Base-by-base conservation (phyloP, 2,888 invertebrate species). In the Venusia cambrica region DNA sequence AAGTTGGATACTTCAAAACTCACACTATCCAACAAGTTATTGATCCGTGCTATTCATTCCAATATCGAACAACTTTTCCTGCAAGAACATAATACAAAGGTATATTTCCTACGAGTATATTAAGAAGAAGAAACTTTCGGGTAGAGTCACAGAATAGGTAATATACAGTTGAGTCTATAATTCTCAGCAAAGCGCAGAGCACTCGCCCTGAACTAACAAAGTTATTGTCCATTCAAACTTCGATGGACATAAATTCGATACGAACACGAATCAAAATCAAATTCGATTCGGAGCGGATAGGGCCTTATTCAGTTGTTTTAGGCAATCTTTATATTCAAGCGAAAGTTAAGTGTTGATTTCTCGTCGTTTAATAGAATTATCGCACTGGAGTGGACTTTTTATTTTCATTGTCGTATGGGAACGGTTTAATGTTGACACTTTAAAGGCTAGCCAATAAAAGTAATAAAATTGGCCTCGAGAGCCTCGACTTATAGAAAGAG, bases 211-310 rank as follows among this genome's bases (percentile, higher is more conserved):
- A 61, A 59, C 61, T 62, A 71, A 70, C 65, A 62, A 64, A 68
- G 59, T 67, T 71, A 69, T 59, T 56, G 65, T 65, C 64, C 60
- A 69, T 68, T 68, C 62, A 64, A 70, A 73, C 66, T 69, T 65
- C 51, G 60, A 57, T 55, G 45, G 62, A 63, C 58, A 60, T 61
- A 62, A 71, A 71, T 63, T 66, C 60, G 56, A 65, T 63, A 62
- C 55, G 57, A 63, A 54, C 49, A 52, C 53, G 54, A 62, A 60
- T 62, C 56, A 58, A 63, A 68, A 60, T 57, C 57, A 54, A 69
- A 68, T 60, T 61, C 42, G 48, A 56, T 59, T 58, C 50, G 40
- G 49, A 57, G 47, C 50, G 50, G 54, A 41, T 54, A 62, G 59
- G 58, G 56, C 65, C 55, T 59, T 58, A 57, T 61, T 61, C 51